These are phyloP conservation scores for Pollachius pollachius DNA, from an alignment of 2,113 vertebrate species.

Conservation along the genomic window DNA sequence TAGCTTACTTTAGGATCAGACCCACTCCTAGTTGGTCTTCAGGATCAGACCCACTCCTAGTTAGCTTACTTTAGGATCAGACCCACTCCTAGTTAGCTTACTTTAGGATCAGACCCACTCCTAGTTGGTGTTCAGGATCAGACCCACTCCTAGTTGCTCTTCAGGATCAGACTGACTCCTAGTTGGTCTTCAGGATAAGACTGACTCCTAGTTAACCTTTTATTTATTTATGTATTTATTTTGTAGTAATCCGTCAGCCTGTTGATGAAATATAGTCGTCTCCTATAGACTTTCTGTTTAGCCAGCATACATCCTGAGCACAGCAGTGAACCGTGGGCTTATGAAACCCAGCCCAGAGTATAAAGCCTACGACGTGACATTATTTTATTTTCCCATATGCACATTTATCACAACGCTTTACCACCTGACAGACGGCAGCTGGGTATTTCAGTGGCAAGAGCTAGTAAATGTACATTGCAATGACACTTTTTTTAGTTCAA, in stretches of 20 bases:
- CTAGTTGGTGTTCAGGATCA: too few species aligned
- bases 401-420: background rate
- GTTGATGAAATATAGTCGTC: slow-evolving; percentile 38
- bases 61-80: too few species aligned
- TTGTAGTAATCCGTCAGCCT: slow-evolving; percentile 10
- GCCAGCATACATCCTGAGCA: slow-evolving; percentile 33
- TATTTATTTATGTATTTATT: slow-evolving; percentile 1
- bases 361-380: background rate
- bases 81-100: too few species aligned
- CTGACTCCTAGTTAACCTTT: background rate
- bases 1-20: too few species aligned
- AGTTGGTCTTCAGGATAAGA: too few species aligned
- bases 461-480: background rate
- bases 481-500: too few species aligned
- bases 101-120: too few species aligned
- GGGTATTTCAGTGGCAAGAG: background rate
- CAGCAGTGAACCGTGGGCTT: slow-evolving; percentile 4
- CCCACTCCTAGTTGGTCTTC: too few species aligned
- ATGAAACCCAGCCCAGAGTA: slow-evolving; percentile 12
- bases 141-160: too few species aligned
- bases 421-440: background rate
- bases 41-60: too few species aligned
- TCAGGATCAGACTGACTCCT: too few species aligned
- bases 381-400: background rate
- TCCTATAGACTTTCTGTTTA: slow-evolving; percentile 43